Evolutionary conservation across 2,888 invertebrate genomes (phyloP), one percentile per base, ranked within the genome.

Genomic region (Parnassius glacialis): DNA sequence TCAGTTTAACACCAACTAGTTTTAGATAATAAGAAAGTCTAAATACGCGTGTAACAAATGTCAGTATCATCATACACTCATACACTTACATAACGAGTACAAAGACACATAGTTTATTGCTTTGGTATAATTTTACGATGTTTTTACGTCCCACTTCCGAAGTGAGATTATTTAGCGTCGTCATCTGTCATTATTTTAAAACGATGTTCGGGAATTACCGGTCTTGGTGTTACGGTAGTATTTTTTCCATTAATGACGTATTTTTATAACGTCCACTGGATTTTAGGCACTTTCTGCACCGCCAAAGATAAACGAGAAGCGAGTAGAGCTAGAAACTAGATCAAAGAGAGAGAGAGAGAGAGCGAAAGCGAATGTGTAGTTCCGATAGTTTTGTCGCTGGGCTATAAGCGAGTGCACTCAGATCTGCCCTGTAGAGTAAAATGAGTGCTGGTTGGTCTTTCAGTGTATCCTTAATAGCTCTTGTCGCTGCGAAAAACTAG

Each of bases 21-120:
- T 34, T 34, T 34, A 34, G 34, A 34, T 34, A 34, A 5, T 5
- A 34, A 34, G 34, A 34, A 34, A 7, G 34, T 34, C 7, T 34
- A 34, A 34, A 34, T 34, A 34, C 13, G 7, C 41, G 53, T 52
- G 45, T 13, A 45, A 45, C 52, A 45, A 50, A 55, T 51, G 20
- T 52, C 9, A 52, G 25, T 62, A 12, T 53, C 58, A 50, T 52
- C 48, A 48, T 34, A 34, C 34, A 34, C 34, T 34, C 5, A 34
- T 25, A 44, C 50, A 55, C 20, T 51, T 57, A 44, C n/a, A 11
- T 16, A n/a, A 51, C 20, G n/a, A 20, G 57, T 13, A 48, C 52
- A 56, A 45, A 57, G 62, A 58, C 58, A 61, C 47, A 20, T 16
- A 9, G 62, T 62, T 62, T 62, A 62, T 62, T 62, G 53, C 62